Evolutionary conservation across 2,113 vertebrate genomes (phyloP).

Genomic region (Nycticorax nycticorax): DNA sequence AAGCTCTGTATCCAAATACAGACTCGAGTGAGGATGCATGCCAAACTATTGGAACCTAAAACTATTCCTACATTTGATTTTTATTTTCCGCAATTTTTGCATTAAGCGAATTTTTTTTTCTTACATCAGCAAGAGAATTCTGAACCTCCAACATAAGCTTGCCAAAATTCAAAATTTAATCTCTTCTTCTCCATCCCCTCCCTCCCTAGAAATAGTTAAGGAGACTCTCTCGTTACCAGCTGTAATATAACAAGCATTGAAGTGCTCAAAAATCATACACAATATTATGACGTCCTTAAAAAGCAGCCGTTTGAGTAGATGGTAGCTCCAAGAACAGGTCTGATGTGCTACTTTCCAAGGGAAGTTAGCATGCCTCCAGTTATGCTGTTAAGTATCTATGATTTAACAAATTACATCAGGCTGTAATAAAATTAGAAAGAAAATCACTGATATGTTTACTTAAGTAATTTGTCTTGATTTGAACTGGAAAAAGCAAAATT

Average conservation of each 20-base stretch:
- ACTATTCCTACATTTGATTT: not conserved
- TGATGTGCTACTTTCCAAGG: not conserved
- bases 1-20: not conserved
- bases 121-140: not conserved
- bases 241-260: not conserved
- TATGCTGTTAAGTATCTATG: not conserved
- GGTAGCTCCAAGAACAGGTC: not conserved
- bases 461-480: not conserved
- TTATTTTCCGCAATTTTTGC: not conserved
- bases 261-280: not conserved
- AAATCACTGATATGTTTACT: not conserved
- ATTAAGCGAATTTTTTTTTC: not conserved
- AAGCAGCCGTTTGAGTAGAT: not conserved
- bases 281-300: not conserved
- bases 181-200: not conserved
- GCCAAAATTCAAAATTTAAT: not conserved
- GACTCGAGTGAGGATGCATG: not conserved
- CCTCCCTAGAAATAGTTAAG: not conserved
- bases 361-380: not conserved
- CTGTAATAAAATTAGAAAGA: not conserved
- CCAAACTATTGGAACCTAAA: not conserved
- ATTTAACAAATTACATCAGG: not conserved
- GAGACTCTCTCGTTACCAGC: accelerated
- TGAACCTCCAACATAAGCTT: not conserved
- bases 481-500: not conserved